phyloP scores from a whole-genome alignment of 2,113 vertebrate genomes.

The Hypocryptadius cinnamomeus region DNA sequence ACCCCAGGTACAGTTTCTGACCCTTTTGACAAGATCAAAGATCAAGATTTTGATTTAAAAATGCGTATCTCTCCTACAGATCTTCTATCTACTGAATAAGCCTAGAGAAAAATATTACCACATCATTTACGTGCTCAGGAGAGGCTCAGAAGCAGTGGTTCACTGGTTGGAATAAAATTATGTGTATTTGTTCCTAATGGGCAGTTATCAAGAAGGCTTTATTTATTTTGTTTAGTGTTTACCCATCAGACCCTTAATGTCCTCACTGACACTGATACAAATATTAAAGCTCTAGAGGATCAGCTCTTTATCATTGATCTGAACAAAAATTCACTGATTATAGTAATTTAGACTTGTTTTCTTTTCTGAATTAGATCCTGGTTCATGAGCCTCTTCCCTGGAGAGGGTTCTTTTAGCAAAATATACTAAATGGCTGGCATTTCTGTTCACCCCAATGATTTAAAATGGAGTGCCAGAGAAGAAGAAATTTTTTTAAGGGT shows the following conservation, averaged over 20 bases:
- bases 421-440: background rate
- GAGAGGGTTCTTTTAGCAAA: background rate
- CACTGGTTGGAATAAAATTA: background rate
- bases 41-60: background rate
- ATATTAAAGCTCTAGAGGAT: background rate
- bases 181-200: background rate
- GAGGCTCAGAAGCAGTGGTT: background rate
- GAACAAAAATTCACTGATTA: background rate
- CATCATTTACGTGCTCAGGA: background rate
- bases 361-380: background rate
- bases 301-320: background rate
- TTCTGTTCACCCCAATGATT: background rate
- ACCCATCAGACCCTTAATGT: background rate
- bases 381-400: background rate
- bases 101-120: background rate
- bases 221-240: background rate
- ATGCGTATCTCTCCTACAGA: background rate
- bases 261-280: background rate
- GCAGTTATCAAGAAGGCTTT: background rate
- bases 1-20: background rate
- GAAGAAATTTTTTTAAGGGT: background rate
- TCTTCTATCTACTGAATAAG: background rate
- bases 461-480: background rate
- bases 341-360: background rate
- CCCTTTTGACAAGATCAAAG: background rate